These are phyloP conservation scores for Zaprionus capensis DNA, from an alignment of 1,140 invertebrate species.

Conservation along the genomic window DNA sequence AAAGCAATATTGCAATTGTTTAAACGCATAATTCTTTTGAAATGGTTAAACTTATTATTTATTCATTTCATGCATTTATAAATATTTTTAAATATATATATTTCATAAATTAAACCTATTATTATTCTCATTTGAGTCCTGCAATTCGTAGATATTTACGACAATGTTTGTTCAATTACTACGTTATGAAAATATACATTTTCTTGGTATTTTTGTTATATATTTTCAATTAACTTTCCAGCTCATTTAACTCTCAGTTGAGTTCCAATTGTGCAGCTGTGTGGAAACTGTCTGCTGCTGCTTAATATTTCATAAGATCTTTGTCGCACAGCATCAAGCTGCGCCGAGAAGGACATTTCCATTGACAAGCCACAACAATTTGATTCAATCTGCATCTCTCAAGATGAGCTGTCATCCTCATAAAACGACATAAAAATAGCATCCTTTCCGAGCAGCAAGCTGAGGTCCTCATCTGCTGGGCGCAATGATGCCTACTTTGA, in stretches of 20 bases:
- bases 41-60: no score
- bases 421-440: conserved; percentile 6
- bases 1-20: no score
- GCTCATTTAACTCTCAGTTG: background rate
- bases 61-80: no score
- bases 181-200: no score
- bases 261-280: background rate
- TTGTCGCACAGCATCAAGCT: background rate
- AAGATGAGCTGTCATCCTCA: conserved; percentile 2
- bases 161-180: no score
- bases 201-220: no score
- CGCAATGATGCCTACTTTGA: conserved; percentile 7
- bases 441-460: background rate
- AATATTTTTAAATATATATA: no score
- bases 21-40: no score
- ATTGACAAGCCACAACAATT: conserved; percentile 5
- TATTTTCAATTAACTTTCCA: background rate
- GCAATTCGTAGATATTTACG: background rate
- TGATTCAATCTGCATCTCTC: conserved; percentile 6
- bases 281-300: background rate
- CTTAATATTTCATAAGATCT: background rate
- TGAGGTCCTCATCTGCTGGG: conserved; percentile 2
- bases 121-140: background rate
- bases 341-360: background rate
- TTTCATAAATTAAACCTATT: no score